These are phyloP conservation scores for Oryzias curvinotus DNA, from an alignment of 2,113 vertebrate genomes.

Conservation along the genomic window DNA sequence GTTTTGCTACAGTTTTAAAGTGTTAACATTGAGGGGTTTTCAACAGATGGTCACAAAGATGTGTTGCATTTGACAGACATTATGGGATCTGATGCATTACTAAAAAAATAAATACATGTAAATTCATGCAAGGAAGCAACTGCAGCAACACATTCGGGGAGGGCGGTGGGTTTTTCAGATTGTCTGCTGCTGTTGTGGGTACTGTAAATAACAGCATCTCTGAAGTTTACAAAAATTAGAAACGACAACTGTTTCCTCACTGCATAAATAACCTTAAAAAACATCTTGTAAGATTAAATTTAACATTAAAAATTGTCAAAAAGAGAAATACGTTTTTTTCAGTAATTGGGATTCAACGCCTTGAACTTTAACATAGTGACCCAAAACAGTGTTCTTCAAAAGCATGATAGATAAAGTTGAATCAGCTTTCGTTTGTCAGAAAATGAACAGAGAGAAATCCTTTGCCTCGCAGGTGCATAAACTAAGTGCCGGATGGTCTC, in stretches of 20 bases:
- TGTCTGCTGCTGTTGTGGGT: too few relatives aligned
- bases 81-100: background rate
- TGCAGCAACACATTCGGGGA: too few relatives aligned
- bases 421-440: conserved; percentile 62
- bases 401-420: conserved; percentile 46
- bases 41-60: background rate
- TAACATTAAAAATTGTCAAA: too few relatives aligned
- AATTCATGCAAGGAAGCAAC: background rate
- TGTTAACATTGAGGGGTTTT: background rate
- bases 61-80: background rate
- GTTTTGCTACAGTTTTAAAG: background rate
- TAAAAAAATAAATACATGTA: background rate
- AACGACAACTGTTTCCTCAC: too few relatives aligned
- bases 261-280: too few relatives aligned
- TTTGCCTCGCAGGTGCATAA: conserved; percentile 52
- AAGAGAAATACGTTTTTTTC: too few relatives aligned
- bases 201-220: too few relatives aligned
- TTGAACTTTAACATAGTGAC: too few relatives aligned
- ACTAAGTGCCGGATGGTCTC: conserved; percentile 56
- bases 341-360: too few relatives aligned
- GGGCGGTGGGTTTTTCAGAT: too few relatives aligned
- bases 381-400: background rate
- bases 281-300: too few relatives aligned
- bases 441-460: conserved; percentile 72
- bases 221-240: too few relatives aligned